Evolutionary conservation across 1,140 invertebrate genomes (phyloP).

Genomic region (Trinorchestia longiramus): DNA sequence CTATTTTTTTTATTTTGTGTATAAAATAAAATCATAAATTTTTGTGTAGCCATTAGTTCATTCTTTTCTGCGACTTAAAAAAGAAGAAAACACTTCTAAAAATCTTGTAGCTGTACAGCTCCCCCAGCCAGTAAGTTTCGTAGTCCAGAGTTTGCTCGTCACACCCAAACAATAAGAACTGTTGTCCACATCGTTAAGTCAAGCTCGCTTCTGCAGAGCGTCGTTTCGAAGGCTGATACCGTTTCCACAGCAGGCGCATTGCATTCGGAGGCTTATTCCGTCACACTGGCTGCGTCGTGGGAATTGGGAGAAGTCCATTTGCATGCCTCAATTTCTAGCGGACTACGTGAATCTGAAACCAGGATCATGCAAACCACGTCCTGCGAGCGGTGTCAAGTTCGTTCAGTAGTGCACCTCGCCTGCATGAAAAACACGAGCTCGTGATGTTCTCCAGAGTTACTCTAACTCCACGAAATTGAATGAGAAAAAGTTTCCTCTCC

Average conservation of each 20-base stretch:
- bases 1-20: no score
- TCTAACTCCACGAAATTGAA: not conserved
- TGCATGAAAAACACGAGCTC: not conserved
- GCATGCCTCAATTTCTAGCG: not conserved
- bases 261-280: not conserved
- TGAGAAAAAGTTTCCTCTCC: not conserved
- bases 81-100: no score
- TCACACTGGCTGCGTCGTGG: not conserved
- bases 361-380: not conserved
- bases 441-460: not conserved
- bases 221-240: not conserved
- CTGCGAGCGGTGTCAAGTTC: not conserved
- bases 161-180: not conserved
- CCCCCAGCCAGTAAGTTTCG: no score
- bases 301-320: constrained; percentile 20
- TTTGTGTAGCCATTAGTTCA: no score
- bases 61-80: no score
- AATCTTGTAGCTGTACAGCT: no score
- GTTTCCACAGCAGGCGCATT: not conserved
- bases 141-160: no score
- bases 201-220: not conserved
- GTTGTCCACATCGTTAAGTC: not conserved
- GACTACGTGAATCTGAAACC: not conserved
- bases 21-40: no score
- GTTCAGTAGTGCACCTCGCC: not conserved